Conservation (phyloP, 2,888 invertebrate genomes). For the Nesidiocoris tenuis region DNA sequence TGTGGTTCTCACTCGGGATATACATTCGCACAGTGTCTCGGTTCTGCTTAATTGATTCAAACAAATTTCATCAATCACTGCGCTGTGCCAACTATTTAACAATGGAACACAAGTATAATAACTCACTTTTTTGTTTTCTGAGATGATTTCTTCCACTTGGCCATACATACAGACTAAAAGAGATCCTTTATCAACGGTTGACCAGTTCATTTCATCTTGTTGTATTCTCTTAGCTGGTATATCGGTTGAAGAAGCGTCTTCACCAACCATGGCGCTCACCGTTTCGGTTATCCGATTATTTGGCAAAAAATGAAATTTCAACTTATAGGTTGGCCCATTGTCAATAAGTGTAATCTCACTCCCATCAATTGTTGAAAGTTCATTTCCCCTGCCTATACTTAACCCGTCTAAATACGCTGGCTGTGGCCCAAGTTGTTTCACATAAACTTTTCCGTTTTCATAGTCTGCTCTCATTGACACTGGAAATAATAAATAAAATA, state of each 20-base stretch:
- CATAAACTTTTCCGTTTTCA: background rate
- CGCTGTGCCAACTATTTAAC: background rate
- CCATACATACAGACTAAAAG: background rate
- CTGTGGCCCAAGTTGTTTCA: background rate
- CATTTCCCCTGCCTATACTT: background rate
- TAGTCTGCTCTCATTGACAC: background rate
- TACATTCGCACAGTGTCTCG: no score
- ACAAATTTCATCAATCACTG: background rate
- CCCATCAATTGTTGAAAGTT: background rate
- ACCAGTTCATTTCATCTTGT: background rate
- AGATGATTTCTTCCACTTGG: background rate
- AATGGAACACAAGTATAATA: background rate
- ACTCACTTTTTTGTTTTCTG: background rate
- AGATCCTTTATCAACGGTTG: background rate
- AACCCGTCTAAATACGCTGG: background rate
- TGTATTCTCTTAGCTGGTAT: background rate
- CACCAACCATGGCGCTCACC: no score
- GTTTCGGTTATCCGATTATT: no score
- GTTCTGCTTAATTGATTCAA: background rate
- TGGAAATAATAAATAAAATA: background rate
- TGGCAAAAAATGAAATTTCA: background rate
- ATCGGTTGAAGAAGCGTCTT: background rate
- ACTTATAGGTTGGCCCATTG: background rate
- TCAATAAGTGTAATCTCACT: background rate
- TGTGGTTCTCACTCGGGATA: no score